Conservation (phyloP, 2,113 vertebrate species). For the Oncorhynchus mykiss region DNA sequence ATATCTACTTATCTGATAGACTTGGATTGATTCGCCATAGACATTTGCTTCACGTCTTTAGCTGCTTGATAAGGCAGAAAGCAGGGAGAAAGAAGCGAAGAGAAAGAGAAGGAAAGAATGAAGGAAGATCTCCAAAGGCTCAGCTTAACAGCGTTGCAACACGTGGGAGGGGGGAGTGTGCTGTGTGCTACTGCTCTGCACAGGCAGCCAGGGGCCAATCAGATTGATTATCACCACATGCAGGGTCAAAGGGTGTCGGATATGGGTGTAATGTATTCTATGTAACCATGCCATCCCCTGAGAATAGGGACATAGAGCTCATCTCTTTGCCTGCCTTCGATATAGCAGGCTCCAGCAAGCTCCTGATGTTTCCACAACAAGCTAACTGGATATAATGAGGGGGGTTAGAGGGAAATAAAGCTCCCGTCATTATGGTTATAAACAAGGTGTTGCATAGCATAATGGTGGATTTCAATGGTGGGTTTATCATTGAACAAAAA, state of each 20-base stretch:
- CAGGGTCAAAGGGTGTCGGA: slow-evolving; percentile 46
- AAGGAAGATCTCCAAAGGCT: not conserved
- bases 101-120: too few relatives aligned
- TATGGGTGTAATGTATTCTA: slow-evolving; percentile 50
- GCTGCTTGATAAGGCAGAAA: not conserved
- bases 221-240: slow-evolving; percentile 49
- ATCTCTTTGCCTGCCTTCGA: too few relatives aligned
- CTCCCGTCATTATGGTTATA: too few relatives aligned
- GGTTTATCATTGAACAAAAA: too few relatives aligned
- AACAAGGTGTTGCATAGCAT: not conserved
- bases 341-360: too few relatives aligned
- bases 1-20: too few relatives aligned
- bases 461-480: not conserved
- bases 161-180: not conserved
- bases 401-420: too few relatives aligned
- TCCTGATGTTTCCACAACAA: too few relatives aligned
- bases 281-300: slow-evolving; percentile 44
- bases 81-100: not conserved
- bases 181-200: not conserved
- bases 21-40: too few relatives aligned
- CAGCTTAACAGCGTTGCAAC: not conserved
- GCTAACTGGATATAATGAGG: too few relatives aligned
- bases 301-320: too few relatives aligned
- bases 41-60: not conserved
- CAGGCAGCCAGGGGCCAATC: slow-evolving; percentile 41